phyloP scores from a whole-genome alignment of 2,888 invertebrate species.

The Micropterix aruncella region DNA sequence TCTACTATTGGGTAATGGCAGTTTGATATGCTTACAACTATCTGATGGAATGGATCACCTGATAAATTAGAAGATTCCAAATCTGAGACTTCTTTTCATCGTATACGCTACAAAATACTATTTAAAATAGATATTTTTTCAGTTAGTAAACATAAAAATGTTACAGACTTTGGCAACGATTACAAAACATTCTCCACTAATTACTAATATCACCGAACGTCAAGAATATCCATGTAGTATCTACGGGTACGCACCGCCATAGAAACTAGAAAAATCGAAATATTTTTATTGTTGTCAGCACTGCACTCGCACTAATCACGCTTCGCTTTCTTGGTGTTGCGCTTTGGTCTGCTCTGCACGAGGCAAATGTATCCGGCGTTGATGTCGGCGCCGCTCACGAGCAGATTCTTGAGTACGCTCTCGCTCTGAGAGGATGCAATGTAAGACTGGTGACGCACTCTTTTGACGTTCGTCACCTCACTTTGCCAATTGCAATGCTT shows the following conservation, averaged over 20 bases:
- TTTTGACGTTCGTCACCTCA: too few relatives aligned
- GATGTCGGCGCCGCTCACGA: conserved; percentile 91
- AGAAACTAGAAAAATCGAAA: neutral
- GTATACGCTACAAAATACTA: too few relatives aligned
- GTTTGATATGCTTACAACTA: too few relatives aligned
- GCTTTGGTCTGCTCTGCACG: conserved; percentile 50
- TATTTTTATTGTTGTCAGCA: neutral
- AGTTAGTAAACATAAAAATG: too few relatives aligned
- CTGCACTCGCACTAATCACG: conserved; percentile 18
- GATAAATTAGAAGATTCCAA: too few relatives aligned
- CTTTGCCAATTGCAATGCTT: too few relatives aligned
- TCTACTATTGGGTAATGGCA: too few relatives aligned
- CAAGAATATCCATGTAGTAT: neutral
- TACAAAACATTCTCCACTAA: neutral
- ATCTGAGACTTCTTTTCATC: too few relatives aligned
- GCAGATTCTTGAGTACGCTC: conserved; percentile 85
- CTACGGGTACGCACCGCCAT: neutral
- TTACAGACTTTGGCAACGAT: neutral
- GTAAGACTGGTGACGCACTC: too few relatives aligned
- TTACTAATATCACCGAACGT: neutral
- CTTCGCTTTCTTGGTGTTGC: conserved; percentile 17
- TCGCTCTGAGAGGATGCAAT: too few relatives aligned
- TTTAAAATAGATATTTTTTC: too few relatives aligned
- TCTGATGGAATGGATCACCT: too few relatives aligned
- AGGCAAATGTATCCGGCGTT: conserved; percentile 85